Base-by-base conservation (phyloP, 2,888 invertebrate genomes). In the Agonopterix subpropinquella region DNA sequence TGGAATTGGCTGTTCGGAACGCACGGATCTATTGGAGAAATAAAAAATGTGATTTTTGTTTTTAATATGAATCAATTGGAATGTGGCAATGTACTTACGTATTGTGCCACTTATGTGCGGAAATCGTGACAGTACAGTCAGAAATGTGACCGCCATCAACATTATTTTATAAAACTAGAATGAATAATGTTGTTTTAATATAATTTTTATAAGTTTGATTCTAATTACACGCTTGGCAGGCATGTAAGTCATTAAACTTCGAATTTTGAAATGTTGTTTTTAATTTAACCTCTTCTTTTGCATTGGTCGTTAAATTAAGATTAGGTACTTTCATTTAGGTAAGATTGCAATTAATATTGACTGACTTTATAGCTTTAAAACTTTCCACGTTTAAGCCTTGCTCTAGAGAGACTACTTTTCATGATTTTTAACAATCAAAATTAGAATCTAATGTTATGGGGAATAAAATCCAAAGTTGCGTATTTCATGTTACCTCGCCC, bases 1-100 rank as follows among this genome's bases (percentile, higher is more conserved):
- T 71, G 53, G 54, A 81, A 77, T 49, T 76, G 71, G 11, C 78
- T 67, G 56, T 81, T 77, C 10, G 86, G 84, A n/a, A 77, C 64
- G 58, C 86, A 87, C 62, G 73, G 58, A 55, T 66, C 83, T 85
- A 52, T n/a, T 47, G 43, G 50, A 47, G 4, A 41, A 46, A 11
- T 11, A 47, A 36, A 45, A 45, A 44, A 44, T 44, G 13, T 42
- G 42, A 13, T 11, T 13, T 42, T 11, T 8, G 8, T 11, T 47
- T 50, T 43, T 28, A 43, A 28, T 18, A 47, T 56, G 44, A 51
- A 50, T 39, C 41, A 47, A 43, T 7, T 35, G 50, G 11, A 48
- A 43, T 10, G 10, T 41, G 13, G 41, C 45, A 4, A 18, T 35
- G n/a, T 8, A 77, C 84, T 81, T 67, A 83, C 84, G 64, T 44